phyloP scores from a whole-genome alignment of 53 echinoderm and acorn worm genomes.

The Patiria pectinifera region DNA sequence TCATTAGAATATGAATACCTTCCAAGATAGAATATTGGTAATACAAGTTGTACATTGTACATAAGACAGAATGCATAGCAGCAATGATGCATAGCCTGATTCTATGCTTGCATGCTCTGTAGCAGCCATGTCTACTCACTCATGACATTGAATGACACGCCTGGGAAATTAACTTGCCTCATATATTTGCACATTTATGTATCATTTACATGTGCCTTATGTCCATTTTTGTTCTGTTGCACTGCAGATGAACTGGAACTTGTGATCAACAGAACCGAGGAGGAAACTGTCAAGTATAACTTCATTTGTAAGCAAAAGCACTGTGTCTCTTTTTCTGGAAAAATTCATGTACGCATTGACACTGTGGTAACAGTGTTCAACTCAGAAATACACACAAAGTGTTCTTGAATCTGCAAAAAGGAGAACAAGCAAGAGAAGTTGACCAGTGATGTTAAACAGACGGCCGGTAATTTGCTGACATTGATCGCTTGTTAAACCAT shows the following conservation, averaged over 20 bases:
- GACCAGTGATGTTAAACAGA: neutral
- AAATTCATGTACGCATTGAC: neutral
- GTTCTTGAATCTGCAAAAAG: neutral
- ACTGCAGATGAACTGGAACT: conserved; percentile 4
- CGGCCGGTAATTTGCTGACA: neutral
- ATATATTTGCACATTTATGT: neutral
- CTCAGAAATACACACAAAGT: neutral
- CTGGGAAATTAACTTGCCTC: neutral
- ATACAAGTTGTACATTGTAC: neutral
- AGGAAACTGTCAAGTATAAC: neutral
- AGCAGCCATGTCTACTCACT: neutral
- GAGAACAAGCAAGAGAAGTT: neutral
- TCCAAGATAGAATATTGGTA: no score
- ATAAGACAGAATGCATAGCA: neutral
- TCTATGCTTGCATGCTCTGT: neutral
- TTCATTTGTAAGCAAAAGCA: neutral
- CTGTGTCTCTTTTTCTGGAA: neutral
- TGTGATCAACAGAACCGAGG: neutral
- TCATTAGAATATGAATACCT: neutral
- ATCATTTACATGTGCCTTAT: neutral
- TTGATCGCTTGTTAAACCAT: neutral
- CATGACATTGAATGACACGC: neutral
- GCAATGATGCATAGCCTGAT: neutral
- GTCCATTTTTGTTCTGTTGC: neutral
- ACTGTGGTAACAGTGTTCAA: neutral